phyloP scores from a whole-genome alignment of 2,888 invertebrate species.

The Fragum sueziense region DNA sequence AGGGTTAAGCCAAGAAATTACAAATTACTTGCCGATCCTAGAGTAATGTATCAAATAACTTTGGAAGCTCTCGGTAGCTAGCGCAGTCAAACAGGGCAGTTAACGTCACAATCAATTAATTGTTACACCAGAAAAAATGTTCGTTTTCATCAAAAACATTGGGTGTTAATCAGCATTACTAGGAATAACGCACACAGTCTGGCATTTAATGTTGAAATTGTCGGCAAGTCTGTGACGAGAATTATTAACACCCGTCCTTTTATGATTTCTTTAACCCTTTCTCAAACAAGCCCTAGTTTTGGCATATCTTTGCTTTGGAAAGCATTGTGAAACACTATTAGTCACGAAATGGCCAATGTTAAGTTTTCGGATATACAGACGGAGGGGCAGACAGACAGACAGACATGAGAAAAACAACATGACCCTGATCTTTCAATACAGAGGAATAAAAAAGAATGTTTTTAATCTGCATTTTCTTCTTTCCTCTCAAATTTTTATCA shows the following conservation, averaged over 20 bases:
- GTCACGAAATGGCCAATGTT: too few relatives aligned
- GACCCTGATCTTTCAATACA: too few relatives aligned
- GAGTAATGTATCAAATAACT: conserved; percentile 24
- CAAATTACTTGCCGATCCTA: conserved; percentile 15
- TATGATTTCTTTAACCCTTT: conserved; percentile 1
- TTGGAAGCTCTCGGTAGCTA: conserved; percentile 21
- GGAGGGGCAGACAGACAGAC: too few relatives aligned
- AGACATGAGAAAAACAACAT: too few relatives aligned
- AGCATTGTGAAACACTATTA: too few relatives aligned
- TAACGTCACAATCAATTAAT: conserved; percentile 54
- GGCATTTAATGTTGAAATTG: conserved; percentile 37
- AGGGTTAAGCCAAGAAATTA: too few relatives aligned
- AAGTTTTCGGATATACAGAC: too few relatives aligned
- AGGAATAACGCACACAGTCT: conserved; percentile 20
- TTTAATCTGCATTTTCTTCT: neutral
- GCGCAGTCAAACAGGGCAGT: conserved; percentile 30
- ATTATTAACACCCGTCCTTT: conserved; percentile 9
- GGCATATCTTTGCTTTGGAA: too few relatives aligned
- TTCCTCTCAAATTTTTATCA: neutral
- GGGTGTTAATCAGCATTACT: conserved; percentile 39
- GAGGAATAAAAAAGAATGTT: neutral
- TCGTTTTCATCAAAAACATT: conserved; percentile 39
- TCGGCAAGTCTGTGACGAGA: conserved; percentile 19
- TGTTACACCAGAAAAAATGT: conserved; percentile 52
- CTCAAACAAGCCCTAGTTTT: too few relatives aligned